Base-by-base conservation (phyloP, 2,797 vertebrate species). In the Gadopsis bispinosus region DNA sequence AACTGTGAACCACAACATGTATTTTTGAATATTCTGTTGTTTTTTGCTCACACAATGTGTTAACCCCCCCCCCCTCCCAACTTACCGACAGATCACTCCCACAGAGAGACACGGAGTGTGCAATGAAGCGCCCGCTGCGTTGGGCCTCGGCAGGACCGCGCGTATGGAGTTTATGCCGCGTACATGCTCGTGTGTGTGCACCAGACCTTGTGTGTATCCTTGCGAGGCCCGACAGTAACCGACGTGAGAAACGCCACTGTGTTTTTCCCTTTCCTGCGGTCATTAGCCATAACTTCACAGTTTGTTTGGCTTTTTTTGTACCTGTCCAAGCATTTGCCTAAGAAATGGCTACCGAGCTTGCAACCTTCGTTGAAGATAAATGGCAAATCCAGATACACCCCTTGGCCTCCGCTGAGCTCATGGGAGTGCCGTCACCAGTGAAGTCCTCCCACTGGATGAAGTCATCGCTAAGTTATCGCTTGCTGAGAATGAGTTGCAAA, bases 11-110 rank as follows among this genome's bases (percentile, higher is more conserved):
- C 77, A 17, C 69, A 37, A 65, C 66, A 61, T 84, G 65, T 90
- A 91, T 91, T 89, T 86, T 63, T 29, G 85, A 69, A 76, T 75
- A 79, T 77, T 85, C 37, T 89, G 87, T 88, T 90, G 87, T 88
- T 89, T 86, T 66, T 87, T 86, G 86, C 84, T 89, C 80, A 53
- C 76, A 22, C 43, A 31, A 77, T 63, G 86, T 88, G 89, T 89
- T 83, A 89, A 84, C 92, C 78, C 85, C 78, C 37, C 83, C 86
- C 90, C 74, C 80, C 80, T 79, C 60, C 26, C 26, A 26, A 26
- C 26, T 26, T 26, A 81, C 33, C 87, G 50, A 65, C 62, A 75
- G 88, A 88, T 90, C 89, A 85, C 87, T 82, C 90, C 89, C 83
- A 81, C 88, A 50, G 87, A 85, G 88, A 80, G 50, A 80, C 45